phyloP scores from a whole-genome alignment of 2,113 vertebrate species.

The Haplochromis burtoni region DNA sequence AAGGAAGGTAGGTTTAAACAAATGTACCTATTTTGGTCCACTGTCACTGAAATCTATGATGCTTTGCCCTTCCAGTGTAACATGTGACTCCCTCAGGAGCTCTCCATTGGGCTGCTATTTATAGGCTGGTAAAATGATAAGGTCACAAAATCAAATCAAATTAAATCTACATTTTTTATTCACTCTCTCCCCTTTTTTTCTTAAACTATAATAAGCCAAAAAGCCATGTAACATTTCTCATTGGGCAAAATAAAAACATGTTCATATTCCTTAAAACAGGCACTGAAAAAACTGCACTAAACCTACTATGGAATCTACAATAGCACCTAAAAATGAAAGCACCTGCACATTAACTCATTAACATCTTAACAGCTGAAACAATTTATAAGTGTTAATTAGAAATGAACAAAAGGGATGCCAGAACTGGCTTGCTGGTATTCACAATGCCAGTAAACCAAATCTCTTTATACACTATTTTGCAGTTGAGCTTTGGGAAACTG shows the following conservation, averaged over 20 bases:
- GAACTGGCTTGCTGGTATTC: not conserved
- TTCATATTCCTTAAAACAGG: not conserved
- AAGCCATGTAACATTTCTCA: not conserved
- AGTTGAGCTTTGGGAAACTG: not conserved
- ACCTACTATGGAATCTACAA: not conserved
- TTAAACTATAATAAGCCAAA: not conserved
- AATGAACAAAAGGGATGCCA: not conserved
- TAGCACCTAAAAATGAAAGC: not conserved
- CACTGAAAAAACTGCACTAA: not conserved
- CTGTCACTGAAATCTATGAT: not conserved
- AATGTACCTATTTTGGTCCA: not conserved
- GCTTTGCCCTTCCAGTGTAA: not conserved
- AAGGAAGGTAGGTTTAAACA: not conserved
- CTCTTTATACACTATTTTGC: not conserved
- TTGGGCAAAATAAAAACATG: not conserved
- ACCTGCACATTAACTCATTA: not conserved
- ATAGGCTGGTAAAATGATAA: not conserved
- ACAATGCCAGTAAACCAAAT: not conserved
- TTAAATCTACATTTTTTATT: not conserved
- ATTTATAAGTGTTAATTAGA: not conserved
- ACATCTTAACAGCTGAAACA: not conserved
- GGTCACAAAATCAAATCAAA: not conserved
- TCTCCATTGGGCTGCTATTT: not conserved
- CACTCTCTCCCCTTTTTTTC: not conserved
- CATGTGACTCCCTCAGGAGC: not conserved